Base-by-base conservation (phyloP, 2,113 vertebrate genomes). In the Passerina amoena region DNA sequence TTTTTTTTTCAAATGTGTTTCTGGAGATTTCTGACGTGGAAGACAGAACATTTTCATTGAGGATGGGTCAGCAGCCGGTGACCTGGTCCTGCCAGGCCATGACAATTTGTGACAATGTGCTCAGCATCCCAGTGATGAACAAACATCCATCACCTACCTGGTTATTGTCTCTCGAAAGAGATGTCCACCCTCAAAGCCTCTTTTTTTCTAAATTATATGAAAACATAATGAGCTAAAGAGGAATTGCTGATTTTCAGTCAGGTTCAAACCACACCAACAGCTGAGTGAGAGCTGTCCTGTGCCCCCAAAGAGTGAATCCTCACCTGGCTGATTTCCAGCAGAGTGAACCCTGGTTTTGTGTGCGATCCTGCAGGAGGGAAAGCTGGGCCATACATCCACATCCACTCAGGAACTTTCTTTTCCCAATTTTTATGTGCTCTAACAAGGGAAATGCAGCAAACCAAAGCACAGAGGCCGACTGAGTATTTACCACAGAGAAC, bases 401-500 rank as follows among this genome's bases (percentile, higher is more conserved):
- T 50, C 42, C 53, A 48, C 53, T 40, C 51, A 71, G 31, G 48
- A 93, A 22, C 47, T 57, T 54, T 24, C 53, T 70, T 79, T 71
- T 48, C 18, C 0, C 50, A 53, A 45, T 9, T 69, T 86, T 81
- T 35, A 3, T 27, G 15, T 54, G 48, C 68, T 23, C 63, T 37
- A 60, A 77, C 15, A 35, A 77, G 33, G 75, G n/a, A 70, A 77
- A 47, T 4, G 31, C 33, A 90, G 60, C 69, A 90, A 83, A 59
- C 20, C 78, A 90, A 40, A 47, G 78, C 63, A 64, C 24, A 66
- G 47, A 35, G 37, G 59, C 22, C 27, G 27, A 20, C 38, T n/a
- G 72, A 64, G 75, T 51, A 86, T 86, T 93, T 86, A 60, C 59
- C 68, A 64, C 68, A 77, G 93, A 86, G 95, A 94, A 89, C 72